These are phyloP conservation scores for Abscondita cerata DNA, from an alignment of 2,888 invertebrate species.

Conservation along the genomic window DNA sequence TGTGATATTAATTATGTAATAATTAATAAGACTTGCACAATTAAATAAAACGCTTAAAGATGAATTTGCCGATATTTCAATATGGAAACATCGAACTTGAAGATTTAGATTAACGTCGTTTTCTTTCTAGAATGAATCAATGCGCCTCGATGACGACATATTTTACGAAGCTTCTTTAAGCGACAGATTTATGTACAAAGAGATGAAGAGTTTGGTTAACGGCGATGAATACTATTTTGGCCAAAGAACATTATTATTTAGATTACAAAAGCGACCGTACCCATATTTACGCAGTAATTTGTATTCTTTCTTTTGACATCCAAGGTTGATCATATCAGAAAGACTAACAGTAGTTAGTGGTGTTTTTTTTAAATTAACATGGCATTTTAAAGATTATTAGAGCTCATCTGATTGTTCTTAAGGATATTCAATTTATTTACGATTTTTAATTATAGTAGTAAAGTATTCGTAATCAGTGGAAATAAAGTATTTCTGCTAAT, in stretches of 20 bases:
- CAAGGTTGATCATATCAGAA: slow-evolving; percentile 10
- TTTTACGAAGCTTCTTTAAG: background rate
- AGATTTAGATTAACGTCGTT: background rate
- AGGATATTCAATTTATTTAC: no score
- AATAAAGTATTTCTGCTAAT: no score
- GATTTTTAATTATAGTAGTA: no score
- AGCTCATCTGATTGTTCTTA: no score
- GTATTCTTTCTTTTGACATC: slow-evolving; percentile 2
- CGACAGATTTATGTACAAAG: slow-evolving; percentile 10
- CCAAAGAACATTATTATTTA: slow-evolving; percentile 9
- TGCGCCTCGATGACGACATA: slow-evolving; percentile 4
- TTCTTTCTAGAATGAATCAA: background rate
- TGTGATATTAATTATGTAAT: slow-evolving; percentile 14
- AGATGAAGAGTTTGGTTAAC: slow-evolving; percentile 10
- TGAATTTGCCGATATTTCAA: slow-evolving; percentile 12
- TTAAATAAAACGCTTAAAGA: background rate
- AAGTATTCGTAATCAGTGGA: no score
- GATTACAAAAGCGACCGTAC: background rate
- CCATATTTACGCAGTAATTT: background rate
- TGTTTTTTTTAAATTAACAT: no score
- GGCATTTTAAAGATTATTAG: no score
- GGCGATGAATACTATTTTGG: slow-evolving; percentile 4
- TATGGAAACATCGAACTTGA: background rate
- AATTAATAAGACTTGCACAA: slow-evolving; percentile 12
- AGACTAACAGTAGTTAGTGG: slow-evolving; percentile 12